Base-by-base conservation (phyloP, 2,113 vertebrate genomes). In the Thomomys bottae region DNA sequence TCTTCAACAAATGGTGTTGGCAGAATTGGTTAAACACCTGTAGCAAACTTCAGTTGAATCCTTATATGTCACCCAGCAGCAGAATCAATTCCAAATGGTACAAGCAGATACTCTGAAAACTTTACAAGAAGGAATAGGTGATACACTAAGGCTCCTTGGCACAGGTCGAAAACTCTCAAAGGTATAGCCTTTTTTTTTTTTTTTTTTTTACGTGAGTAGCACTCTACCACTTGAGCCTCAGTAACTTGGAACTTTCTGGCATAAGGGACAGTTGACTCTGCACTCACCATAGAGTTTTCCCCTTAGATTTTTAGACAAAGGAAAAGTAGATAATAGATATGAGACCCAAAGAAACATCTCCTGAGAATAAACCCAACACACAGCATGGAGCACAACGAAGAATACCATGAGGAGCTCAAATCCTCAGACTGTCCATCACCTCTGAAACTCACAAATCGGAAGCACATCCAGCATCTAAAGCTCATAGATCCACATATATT, bases 321-420 rank as follows among this genome's bases (percentile, higher is more conserved):
- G 5, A 67, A 0, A 30, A 11, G 34, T 17, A 0, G 2, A 5
- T 1, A 73, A 32, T 18, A 4, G 2, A 3, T 26, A 9, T 14
- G 38, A 59, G 28, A 4, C 12, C 26, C 7, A 32, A 67, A 24
- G 32, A 67, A 17, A 26, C 34, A 17, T 21, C 8, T 21, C 8
- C 40, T 42, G 86, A 32, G 32, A 84, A 82, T 34, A 30, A 59
- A 24, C 21, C 8, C 49, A 70, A 2, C 0, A 23, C 15, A 3
- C 11, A 49, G 21, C 5, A 24, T 4, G 28, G 14, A 70, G 36
- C 4, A 26, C 28, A 40, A 36, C 1, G 18, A 8, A 49, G 30
- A 57, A 26, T 85, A 10, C 12, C n/a, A 17, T 32, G 67, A 64
- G 36, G 26, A 80, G 14, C 24, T 57, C 26, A 64, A 8, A 34